These are phyloP conservation scores for Dasypolia templi DNA, from an alignment of 2,888 invertebrate species.

Conservation along the genomic window DNA sequence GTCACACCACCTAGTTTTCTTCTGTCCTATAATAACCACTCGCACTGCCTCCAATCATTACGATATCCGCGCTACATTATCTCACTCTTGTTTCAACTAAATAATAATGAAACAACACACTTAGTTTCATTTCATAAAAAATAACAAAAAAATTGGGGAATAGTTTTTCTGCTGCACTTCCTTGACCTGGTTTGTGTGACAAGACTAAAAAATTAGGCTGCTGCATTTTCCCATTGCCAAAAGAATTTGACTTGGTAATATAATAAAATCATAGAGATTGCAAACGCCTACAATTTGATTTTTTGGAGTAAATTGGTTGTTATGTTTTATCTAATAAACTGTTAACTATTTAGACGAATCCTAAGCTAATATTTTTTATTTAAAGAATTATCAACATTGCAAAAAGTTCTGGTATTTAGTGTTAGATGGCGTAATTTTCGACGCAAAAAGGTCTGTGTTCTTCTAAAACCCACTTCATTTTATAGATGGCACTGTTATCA, in stretches of 20 bases:
- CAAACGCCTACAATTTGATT: neutral
- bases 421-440: conserved; percentile 42
- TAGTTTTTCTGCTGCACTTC: conserved; percentile 83
- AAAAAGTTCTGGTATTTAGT: neutral
- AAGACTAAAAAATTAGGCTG: conserved; percentile 69
- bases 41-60: conserved; percentile 77
- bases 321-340: accelerated
- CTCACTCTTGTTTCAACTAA: conserved; percentile 75
- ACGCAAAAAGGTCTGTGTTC: neutral
- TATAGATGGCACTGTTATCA: conserved; percentile 38
- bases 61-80: conserved; percentile 72
- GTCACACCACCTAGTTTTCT: conserved; percentile 78
- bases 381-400: neutral
- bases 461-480: neutral
- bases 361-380: neutral
- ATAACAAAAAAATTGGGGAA: conserved; percentile 81
- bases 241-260: conserved; percentile 14
- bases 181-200: conserved; percentile 83
- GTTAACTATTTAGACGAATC: accelerated
- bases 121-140: conserved; percentile 81
- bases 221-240: conserved; percentile 56
- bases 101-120: conserved; percentile 70
- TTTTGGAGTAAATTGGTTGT: no score
- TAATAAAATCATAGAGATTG: neutral
- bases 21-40: conserved; percentile 76